phyloP scores from a whole-genome alignment of 2,797 vertebrate species.

The Cyclura pinguis region DNA sequence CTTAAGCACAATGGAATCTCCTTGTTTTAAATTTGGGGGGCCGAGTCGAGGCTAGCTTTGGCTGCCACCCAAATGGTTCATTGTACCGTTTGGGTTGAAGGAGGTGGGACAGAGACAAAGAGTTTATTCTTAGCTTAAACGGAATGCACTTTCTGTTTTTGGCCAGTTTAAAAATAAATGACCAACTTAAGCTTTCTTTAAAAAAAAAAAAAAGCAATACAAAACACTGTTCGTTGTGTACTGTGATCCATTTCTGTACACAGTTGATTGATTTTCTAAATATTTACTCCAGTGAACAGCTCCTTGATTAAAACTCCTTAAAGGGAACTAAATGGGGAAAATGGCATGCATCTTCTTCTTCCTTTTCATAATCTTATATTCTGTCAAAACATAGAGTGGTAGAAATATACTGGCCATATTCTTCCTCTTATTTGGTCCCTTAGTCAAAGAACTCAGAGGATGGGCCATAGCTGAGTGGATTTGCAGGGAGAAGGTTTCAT shows the following conservation, averaged over 20 bases:
- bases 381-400: constrained; percentile 14
- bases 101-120: constrained; percentile 77
- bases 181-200: constrained; percentile 73
- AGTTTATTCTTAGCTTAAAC: constrained; percentile 81
- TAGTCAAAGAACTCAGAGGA: neutral
- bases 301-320: constrained; percentile 59
- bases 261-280: constrained; percentile 75
- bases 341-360: constrained; percentile 32
- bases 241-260: constrained; percentile 65
- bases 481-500: neutral
- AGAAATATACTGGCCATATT: neutral
- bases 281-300: constrained; percentile 61
- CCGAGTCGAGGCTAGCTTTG: constrained; percentile 74
- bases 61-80: constrained; percentile 76
- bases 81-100: constrained; percentile 75
- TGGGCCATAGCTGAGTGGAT: neutral
- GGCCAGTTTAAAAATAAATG: constrained; percentile 74
- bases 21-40: constrained; percentile 77
- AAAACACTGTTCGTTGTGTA: neutral
- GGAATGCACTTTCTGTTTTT: constrained; percentile 75
- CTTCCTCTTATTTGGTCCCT: neutral
- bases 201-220: neutral
- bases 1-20: constrained; percentile 77
- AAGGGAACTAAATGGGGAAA: constrained; percentile 59
- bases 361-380: constrained; percentile 46